phyloP scores from a whole-genome alignment of 2,797 vertebrate genomes.

The Tauraco hartlaubi region DNA sequence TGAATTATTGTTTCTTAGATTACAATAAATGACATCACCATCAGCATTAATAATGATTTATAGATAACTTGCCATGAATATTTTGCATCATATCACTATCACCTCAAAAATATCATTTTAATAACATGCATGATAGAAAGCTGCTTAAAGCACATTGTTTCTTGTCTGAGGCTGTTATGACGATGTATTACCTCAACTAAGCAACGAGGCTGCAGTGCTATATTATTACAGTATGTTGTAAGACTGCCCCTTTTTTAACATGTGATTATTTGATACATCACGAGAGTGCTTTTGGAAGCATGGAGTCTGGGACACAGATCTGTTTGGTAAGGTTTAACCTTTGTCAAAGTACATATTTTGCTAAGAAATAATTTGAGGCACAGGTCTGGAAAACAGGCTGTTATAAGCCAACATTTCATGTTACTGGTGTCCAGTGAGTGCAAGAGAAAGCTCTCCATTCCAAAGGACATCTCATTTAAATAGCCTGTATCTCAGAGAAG shows the following conservation, averaged over 20 bases:
- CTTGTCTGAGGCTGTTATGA: neutral
- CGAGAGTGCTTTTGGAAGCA: neutral
- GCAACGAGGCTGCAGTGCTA: neutral
- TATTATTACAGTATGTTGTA: neutral
- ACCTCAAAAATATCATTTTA: slow-evolving; percentile 24
- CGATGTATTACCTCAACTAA: neutral
- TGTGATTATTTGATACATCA: neutral
- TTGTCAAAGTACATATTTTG: neutral
- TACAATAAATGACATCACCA: neutral
- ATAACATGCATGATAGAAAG: slow-evolving; percentile 5
- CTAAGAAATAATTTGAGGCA: neutral
- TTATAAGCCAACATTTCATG: neutral
- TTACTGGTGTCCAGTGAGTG: neutral
- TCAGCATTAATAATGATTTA: neutral
- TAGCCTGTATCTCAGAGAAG: neutral
- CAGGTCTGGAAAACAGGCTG: neutral
- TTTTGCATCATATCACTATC: neutral
- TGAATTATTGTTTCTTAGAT: neutral
- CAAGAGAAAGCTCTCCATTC: neutral
- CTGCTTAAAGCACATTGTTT: slow-evolving; percentile 10
- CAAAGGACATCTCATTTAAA: neutral
- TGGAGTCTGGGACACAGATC: neutral
- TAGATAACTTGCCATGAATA: neutral
- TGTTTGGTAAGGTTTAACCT: neutral
- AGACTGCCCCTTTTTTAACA: neutral